Conservation (phyloP, 2,797 vertebrate species). For the Sylvilagus floridanus region DNA sequence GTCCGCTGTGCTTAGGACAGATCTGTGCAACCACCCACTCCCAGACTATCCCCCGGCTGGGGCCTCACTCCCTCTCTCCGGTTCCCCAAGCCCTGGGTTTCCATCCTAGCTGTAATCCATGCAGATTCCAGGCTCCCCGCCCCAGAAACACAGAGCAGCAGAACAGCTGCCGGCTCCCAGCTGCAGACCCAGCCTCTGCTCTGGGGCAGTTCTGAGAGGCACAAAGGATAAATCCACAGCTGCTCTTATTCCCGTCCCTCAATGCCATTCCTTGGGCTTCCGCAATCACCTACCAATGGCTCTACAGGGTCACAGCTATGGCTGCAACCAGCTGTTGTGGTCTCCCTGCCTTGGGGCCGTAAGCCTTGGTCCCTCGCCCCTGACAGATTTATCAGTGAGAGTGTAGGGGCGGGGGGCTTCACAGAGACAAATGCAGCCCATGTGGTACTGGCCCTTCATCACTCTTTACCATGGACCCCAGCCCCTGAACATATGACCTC, state of each 20-base stretch:
- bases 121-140: not conserved
- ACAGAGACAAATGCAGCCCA: accelerated
- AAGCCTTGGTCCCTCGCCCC: not conserved
- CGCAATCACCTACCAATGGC: not conserved
- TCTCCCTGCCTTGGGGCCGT: not conserved
- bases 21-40: not conserved
- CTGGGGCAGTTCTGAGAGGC: not conserved
- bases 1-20: not conserved
- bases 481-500: too few relatives aligned
- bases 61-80: not conserved
- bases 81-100: not conserved
- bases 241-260: not conserved
- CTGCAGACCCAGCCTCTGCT: not conserved
- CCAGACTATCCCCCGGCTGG: not conserved
- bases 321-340: not conserved
- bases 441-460: too few relatives aligned
- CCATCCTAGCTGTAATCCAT: not conserved
- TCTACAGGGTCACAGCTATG: accelerated
- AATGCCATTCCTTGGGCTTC: not conserved
- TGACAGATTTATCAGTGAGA: accelerated
- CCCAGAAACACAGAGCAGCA: not conserved
- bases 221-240: not conserved
- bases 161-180: not conserved
- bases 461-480: not conserved
- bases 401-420: not conserved